A percentile compares a stretch with the other conserved stretches of the same genome.
These are phyloP conservation scores for Achatina immaculata DNA, from an alignment of 1,140 invertebrate genomes.

Conservation along the genomic window DNA sequence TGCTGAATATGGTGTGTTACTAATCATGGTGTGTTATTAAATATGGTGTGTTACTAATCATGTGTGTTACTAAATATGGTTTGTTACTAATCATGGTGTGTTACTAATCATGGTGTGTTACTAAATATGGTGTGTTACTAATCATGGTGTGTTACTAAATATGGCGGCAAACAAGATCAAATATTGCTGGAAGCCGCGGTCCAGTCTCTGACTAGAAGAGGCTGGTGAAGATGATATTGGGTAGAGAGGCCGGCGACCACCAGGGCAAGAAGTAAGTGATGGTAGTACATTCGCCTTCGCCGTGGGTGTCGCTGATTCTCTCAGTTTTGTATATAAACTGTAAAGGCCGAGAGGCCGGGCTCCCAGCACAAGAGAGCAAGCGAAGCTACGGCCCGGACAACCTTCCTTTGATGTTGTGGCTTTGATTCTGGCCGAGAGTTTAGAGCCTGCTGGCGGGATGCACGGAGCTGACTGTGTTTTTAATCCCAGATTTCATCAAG, in stretches of 20 bases:
- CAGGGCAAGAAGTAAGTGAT: not conserved
- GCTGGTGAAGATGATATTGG: too few relatives aligned
- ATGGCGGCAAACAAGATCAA: too few relatives aligned
- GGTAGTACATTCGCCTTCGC: not conserved
- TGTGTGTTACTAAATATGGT: too few relatives aligned
- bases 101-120: too few relatives aligned
- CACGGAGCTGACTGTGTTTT: not conserved
- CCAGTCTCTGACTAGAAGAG: too few relatives aligned
- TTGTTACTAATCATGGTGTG: too few relatives aligned
- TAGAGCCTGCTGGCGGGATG: not conserved
- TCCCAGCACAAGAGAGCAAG: not conserved
- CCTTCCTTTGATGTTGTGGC: not conserved
- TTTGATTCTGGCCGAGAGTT: not conserved
- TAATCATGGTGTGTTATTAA: too few relatives aligned
- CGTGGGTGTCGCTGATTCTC: not conserved
- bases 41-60: too few relatives aligned
- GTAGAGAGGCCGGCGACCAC: not conserved
- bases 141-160: too few relatives aligned
- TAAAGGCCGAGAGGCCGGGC: not conserved
- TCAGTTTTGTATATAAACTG: not conserved
- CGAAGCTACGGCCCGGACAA: not conserved
- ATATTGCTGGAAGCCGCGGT: too few relatives aligned
- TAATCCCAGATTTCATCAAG: slow-evolving; percentile 21
- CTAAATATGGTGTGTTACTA: too few relatives aligned
- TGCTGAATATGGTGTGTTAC: too few relatives aligned